A percentile compares a stretch with the other conserved stretches of the same genome.
phyloP scores from a whole-genome alignment of 2,888 invertebrate species.

The Dryobotodes eremita region DNA sequence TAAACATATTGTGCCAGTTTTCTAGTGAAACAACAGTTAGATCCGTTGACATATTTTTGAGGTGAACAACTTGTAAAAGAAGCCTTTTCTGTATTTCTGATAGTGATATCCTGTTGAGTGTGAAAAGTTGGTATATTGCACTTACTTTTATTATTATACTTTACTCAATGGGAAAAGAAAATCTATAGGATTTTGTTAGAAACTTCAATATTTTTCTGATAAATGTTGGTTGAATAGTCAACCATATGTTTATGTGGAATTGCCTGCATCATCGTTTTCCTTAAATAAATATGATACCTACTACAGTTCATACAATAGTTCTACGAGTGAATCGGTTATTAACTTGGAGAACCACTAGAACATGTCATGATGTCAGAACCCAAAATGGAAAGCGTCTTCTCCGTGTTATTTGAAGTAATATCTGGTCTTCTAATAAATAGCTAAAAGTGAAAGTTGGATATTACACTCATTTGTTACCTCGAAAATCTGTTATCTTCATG shows the following conservation, averaged over 20 bases:
- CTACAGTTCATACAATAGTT: background rate
- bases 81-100: background rate
- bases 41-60: constrained; percentile 33
- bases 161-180: too few relatives aligned
- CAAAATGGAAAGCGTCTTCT: background rate
- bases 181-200: background rate
- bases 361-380: background rate
- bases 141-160: background rate
- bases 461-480: too few relatives aligned
- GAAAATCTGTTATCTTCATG: background rate
- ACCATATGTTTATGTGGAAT: constrained; percentile 6
- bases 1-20: constrained; percentile 40
- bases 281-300: background rate
- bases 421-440: background rate
- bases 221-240: background rate
- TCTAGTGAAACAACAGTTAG: constrained; percentile 43
- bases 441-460: constrained; percentile 7
- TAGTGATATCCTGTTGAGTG: background rate
- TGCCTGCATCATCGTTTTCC: background rate
- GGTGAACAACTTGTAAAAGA: constrained; percentile 8
- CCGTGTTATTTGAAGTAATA: background rate
- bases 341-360: too few relatives aligned
- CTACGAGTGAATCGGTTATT: background rate
- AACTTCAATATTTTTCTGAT: background rate
- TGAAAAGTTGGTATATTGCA: background rate